phyloP scores from a whole-genome alignment of 2,797 vertebrate species.

The Chrysocyon brachyurus region DNA sequence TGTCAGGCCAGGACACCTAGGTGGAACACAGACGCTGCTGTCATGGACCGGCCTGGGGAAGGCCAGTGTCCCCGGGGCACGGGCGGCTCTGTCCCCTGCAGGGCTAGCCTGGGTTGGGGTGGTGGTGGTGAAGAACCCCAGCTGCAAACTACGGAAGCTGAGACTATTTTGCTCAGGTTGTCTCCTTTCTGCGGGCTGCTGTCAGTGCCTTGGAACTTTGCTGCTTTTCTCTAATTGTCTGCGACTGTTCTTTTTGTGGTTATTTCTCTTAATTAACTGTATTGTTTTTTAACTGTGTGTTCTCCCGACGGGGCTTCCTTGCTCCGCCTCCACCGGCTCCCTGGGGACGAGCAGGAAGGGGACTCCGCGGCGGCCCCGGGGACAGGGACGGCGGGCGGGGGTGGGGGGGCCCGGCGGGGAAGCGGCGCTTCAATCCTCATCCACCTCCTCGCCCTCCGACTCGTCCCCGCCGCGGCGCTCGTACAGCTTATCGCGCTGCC shows the following conservation, averaged over 20 bases:
- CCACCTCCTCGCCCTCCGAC: constrained; percentile 96
- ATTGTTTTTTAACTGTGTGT: neutral
- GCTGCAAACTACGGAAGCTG: constrained; percentile 42
- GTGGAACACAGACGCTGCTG: constrained; percentile 12
- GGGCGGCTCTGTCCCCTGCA: neutral
- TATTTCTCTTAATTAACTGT: constrained; percentile 65
- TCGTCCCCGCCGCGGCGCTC: constrained; percentile 93
- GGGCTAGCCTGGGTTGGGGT: neutral
- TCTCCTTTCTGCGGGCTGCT: constrained; percentile 64
- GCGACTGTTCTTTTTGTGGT: constrained; percentile 62
- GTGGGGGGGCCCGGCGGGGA: constrained; percentile 27
- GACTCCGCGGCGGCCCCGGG: neutral
- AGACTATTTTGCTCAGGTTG: neutral
- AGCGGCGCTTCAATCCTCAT: constrained; percentile 93
- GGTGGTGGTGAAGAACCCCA: neutral
- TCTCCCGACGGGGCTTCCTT: constrained; percentile 48
- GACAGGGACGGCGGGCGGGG: neutral
- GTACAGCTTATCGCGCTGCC: constrained; percentile 95
- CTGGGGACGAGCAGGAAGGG: constrained; percentile 36
- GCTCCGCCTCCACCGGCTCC: constrained; percentile 39
- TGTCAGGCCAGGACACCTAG: constrained; percentile 48
- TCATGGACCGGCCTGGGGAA: neutral
- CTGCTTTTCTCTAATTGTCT: constrained; percentile 71
- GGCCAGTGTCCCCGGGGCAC: neutral
- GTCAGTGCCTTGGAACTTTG: constrained; percentile 72